Base-by-base conservation (phyloP, 2,888 invertebrate genomes). In the Cheilosia vernalis region DNA sequence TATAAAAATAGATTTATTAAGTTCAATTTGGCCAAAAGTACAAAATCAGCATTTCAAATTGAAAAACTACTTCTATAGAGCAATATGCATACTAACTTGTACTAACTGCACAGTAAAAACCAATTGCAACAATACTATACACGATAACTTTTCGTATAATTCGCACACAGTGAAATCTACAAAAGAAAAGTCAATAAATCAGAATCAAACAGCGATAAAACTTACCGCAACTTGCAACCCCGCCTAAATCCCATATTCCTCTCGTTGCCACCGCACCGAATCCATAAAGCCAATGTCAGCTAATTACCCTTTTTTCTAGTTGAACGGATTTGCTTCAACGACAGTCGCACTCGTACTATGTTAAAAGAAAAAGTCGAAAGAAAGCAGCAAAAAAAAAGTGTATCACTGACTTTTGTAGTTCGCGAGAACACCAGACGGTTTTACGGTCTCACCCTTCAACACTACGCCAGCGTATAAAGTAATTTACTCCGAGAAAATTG, bases 171-270 rank as follows among this genome's bases (percentile, higher is more conserved):
- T 27, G 47, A 40, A 73, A 44, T 37, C 13, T 19, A 58, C 19
- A 19, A 37, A 21, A 58, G 72, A 53, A 85, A 81, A 77, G 74
- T 85, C 81, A 55, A 85, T 85, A 85, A 85, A 85, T 81, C 85
- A 85, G 85, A 81, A 85, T 81, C 85, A 85, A 85, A 85, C 49
- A 44, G 76, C 70, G 85, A 85, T 85, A 85, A 85, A 85, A 85
- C 81, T 85, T 56, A 84, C 74, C 74, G 60, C 80, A 79, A 74
- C 76, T 69, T 53, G 63, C 73, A 74, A 67, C 74, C 84, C 53
- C 60, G 64, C 53, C 70, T 42, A 64, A 77, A 64, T 58, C 67
- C 15, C 67, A 53, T 27, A 27, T 63, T 79, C 63, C 67, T 21
- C 60, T 21, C 21, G 40, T 24, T 60, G 56, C 76, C 64, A 37